These are phyloP conservation scores for Sebastes jordani DNA, from an alignment of 2,797 vertebrate genomes.

Conservation along the genomic window DNA sequence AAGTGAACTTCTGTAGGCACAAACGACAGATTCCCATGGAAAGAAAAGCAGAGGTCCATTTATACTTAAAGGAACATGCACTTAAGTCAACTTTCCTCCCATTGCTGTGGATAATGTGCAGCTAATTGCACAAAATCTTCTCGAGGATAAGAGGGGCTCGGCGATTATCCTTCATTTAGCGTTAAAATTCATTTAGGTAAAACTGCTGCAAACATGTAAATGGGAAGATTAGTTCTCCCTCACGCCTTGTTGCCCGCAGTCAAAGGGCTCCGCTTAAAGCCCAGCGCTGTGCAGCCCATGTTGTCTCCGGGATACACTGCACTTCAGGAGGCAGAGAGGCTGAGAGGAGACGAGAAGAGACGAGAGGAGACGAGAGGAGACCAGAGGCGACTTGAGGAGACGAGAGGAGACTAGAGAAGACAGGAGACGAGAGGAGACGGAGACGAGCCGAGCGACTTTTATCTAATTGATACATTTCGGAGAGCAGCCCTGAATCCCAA, in stretches of 20 bases:
- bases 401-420: neutral
- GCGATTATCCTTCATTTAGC: constrained; percentile 85
- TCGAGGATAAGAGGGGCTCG: constrained; percentile 31
- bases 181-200: constrained; percentile 94
- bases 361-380: neutral
- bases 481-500: constrained; percentile 49
- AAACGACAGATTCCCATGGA: constrained; percentile 12
- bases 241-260: constrained; percentile 95
- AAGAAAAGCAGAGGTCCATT: constrained; percentile 15
- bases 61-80: constrained; percentile 49
- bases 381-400: neutral
- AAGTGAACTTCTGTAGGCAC: constrained; percentile 7
- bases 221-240: constrained; percentile 96
- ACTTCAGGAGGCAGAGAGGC: constrained; percentile 75
- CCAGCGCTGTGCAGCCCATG: constrained; percentile 84
- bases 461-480: constrained; percentile 66
- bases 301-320: constrained; percentile 86
- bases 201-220: constrained; percentile 96
- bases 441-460: constrained; percentile 25
- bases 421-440: too few relatives aligned
- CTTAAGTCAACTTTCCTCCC: constrained; percentile 33
- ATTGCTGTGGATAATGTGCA: constrained; percentile 65
- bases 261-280: constrained; percentile 90
- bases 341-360: neutral
- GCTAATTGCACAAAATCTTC: constrained; percentile 61